phyloP scores from a whole-genome alignment of 2,113 vertebrate species.

The Nothobranchius furzeri region DNA sequence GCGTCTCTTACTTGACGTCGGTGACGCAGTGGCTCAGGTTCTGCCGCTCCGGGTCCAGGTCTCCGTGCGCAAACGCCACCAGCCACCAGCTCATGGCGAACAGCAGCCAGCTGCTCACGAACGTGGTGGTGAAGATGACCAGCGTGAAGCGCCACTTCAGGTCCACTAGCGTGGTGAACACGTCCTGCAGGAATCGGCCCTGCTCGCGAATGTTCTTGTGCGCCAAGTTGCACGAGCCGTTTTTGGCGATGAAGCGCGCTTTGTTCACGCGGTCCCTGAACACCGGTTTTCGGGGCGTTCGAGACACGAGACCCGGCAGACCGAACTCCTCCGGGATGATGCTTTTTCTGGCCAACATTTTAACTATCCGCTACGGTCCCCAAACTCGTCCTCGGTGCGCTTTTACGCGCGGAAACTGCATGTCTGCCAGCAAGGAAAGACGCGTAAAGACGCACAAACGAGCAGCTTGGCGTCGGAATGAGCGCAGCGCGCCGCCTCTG shows the following conservation, averaged over 20 bases:
- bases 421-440: constrained; percentile 16
- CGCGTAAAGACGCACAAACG: not conserved
- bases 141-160: constrained; percentile 97
- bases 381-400: constrained; percentile 29
- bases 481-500: constrained; percentile 32
- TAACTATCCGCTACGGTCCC: not conserved
- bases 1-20: constrained; percentile 86
- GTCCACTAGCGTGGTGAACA: constrained; percentile 98
- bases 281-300: constrained; percentile 91
- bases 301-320: constrained; percentile 88
- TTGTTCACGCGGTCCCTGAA: constrained; percentile 90
- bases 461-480: not conserved
- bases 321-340: constrained; percentile 98
- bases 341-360: constrained; percentile 95
- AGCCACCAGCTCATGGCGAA: constrained; percentile 99
- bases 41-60: constrained; percentile 78
- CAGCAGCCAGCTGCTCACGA: constrained; percentile 97
- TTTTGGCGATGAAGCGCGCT: constrained; percentile 97
- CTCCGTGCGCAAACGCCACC: constrained; percentile 94
- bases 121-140: constrained; percentile 98
- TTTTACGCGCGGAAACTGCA: constrained; percentile 37
- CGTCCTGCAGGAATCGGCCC: constrained; percentile 95
- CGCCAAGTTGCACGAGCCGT: constrained; percentile 95
- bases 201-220: constrained; percentile 99
- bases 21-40: constrained; percentile 83